Evolutionary conservation across 1,140 invertebrate species (phyloP), one percentile per base, ranked within the genome.

Genomic region (Ceratina japonica): DNA sequence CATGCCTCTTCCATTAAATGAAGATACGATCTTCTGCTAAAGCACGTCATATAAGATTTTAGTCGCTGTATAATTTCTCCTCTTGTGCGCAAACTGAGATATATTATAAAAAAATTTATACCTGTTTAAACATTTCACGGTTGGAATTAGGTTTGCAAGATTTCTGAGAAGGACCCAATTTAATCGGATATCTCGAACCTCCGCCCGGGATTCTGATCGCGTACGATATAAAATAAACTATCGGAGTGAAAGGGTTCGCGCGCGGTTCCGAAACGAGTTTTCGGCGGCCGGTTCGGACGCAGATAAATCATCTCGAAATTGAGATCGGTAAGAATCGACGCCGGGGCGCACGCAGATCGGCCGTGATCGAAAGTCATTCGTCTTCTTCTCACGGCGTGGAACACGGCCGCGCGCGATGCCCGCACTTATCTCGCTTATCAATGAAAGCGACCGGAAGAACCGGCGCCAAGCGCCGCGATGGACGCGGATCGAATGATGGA

Each of bases 371-470:
- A 74, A 86, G 80, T 86, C 83, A 82, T 86, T 62, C 84, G 84
- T 86, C 84, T 86, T 86, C 80, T 75, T 83, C 71, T 61, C 61
- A 49, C 4, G 37, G 37, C n/a, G 51, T 24, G 65, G 59, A 62
- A 49, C 37, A 49, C 24, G 79, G 15, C 18, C 24, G 22, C n/a
- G 22, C n/a, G 56, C 80, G 75, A 82, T 82, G 80, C 72, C 58
- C 79, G 82, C 83, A 86, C 84, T 86, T 86, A 85, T 85, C 83
- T 85, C 80, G 75, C 68, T 86, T 86, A 86, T 86, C 84, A 85
- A 86, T 86, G 68, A 84, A 73, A 85, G 82, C 82, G 84, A 80
- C 79, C 82, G 83, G 73, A 81, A 81, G 80, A 82, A 64, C 75
- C 54, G 61, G 83, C 74, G 83, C 83, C 83, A 76, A 85, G 82